phyloP scores from a whole-genome alignment of 2,888 invertebrate genomes.

The Lochmaea capreae region DNA sequence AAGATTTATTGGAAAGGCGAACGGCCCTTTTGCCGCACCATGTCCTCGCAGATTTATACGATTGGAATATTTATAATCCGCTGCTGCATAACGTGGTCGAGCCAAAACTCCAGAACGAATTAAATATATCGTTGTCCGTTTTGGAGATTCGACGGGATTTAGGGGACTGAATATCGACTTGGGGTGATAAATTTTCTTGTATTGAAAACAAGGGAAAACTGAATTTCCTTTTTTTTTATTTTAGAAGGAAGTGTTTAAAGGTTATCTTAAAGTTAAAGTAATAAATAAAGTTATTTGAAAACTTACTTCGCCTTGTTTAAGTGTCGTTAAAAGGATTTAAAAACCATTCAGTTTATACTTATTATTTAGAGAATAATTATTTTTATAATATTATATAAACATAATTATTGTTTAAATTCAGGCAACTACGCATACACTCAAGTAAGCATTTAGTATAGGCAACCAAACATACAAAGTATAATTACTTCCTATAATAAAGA shows the following conservation, averaged over 20 bases:
- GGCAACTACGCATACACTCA: too few relatives aligned
- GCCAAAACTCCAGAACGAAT: constrained; percentile 57
- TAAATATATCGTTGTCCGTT: constrained; percentile 58
- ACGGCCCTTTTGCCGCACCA: constrained; percentile 48
- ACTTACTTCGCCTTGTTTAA: too few relatives aligned
- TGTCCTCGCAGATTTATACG: constrained; percentile 59
- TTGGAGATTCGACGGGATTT: constrained; percentile 39
- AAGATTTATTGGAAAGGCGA: constrained; percentile 45
- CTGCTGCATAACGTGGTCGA: constrained; percentile 50
- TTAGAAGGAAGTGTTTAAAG: neutral
- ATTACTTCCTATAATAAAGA: too few relatives aligned
- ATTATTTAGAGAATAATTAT: too few relatives aligned
- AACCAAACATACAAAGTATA: too few relatives aligned
- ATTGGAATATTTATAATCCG: constrained; percentile 63
- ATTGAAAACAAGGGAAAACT: constrained; percentile 41
- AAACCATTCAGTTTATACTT: too few relatives aligned
- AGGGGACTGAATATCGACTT: constrained; percentile 18
- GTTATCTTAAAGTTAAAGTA: neutral
- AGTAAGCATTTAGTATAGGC: too few relatives aligned
- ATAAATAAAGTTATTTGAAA: neutral
- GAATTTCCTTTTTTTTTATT: constrained; percentile 18
- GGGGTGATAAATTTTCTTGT: constrained; percentile 39
- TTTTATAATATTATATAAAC: too few relatives aligned
- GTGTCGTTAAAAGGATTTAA: too few relatives aligned
- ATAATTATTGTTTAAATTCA: too few relatives aligned